phyloP scores from a whole-genome alignment of 1,140 invertebrate genomes.

The Brachionus paranguensis region DNA sequence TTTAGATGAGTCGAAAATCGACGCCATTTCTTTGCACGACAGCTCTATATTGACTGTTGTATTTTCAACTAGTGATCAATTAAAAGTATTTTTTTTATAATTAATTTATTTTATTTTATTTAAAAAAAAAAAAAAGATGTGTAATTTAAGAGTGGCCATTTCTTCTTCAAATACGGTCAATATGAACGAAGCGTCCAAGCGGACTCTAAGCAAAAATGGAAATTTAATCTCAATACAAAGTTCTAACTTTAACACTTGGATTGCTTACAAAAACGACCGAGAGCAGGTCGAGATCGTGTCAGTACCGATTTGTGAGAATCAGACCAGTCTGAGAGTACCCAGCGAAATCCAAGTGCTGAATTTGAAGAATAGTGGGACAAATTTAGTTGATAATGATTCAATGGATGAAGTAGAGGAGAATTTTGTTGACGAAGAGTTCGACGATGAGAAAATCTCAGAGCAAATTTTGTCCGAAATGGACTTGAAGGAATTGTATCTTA shows the following conservation, averaged over 20 bases:
- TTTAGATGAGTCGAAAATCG: constrained; percentile 13
- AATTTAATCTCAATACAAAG: neutral
- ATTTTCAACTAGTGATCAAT: constrained; percentile 3
- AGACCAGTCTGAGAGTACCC: neutral
- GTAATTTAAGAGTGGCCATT: neutral
- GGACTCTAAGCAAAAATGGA: neutral
- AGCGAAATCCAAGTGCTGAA: neutral
- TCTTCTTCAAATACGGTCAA: neutral
- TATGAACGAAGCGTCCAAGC: neutral
- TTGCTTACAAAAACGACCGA: neutral
- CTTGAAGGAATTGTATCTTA: neutral
- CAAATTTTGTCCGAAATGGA: constrained; percentile 12
- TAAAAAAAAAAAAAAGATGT: neutral
- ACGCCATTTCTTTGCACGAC: neutral
- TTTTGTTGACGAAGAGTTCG: constrained; percentile 15
- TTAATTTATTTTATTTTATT: neutral
- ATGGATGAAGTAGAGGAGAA: neutral
- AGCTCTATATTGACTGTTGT: neutral
- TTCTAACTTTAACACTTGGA: constrained; percentile 25
- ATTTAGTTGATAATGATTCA: neutral
- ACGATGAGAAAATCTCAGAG: constrained; percentile 4
- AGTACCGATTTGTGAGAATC: neutral
- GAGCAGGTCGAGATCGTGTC: neutral
- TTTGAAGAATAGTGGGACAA: neutral
- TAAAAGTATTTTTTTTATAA: neutral